Conservation (phyloP, 1,140 invertebrate genomes). For the Oryzaephilus surinamensis region DNA sequence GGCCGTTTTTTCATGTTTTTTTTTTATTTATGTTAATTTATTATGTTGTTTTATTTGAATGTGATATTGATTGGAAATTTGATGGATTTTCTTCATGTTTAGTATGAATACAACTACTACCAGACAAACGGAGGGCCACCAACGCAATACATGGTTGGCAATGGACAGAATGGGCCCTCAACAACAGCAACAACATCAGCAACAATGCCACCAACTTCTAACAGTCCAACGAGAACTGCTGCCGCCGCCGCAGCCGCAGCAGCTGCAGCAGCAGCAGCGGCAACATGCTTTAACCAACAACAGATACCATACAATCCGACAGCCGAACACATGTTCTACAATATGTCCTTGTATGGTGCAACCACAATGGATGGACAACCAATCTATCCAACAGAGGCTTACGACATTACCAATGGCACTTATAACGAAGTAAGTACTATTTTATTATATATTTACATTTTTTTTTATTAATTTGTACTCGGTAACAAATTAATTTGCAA, state of each 20-base stretch:
- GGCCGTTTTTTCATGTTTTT: not conserved
- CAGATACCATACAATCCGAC: slow-evolving; percentile 15
- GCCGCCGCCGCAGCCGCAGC: slow-evolving; percentile 2
- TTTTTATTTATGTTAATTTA: not conserved
- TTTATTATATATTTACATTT: slow-evolving; percentile 4
- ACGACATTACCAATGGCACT: slow-evolving; percentile 21
- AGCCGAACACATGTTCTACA: slow-evolving; percentile 22
- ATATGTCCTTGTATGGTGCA: slow-evolving; percentile 27
- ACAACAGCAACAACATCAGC: not conserved
- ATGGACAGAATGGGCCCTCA: slow-evolving; percentile 14
- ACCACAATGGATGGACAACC: slow-evolving; percentile 20
- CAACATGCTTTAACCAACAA: slow-evolving; percentile 21
- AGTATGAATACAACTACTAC: slow-evolving; percentile 34
- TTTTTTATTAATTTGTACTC: not conserved
- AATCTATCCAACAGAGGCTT: slow-evolving; percentile 22
- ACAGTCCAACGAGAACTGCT: slow-evolving; percentile 1
- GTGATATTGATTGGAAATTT: not conserved
- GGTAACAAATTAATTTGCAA: not conserved
- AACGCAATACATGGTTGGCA: slow-evolving; percentile 23
- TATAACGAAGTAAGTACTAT: not conserved
- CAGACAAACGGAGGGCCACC: slow-evolving; percentile 23
- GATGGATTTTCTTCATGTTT: slow-evolving; percentile 14
- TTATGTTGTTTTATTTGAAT: not conserved
- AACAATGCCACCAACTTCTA: not conserved
- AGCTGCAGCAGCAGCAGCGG: slow-evolving; percentile 22